A percentile compares a stretch with the other conserved stretches of the same genome.
phyloP scores from a whole-genome alignment of 2,888 invertebrate genomes.

The Agriotes lineatus region DNA sequence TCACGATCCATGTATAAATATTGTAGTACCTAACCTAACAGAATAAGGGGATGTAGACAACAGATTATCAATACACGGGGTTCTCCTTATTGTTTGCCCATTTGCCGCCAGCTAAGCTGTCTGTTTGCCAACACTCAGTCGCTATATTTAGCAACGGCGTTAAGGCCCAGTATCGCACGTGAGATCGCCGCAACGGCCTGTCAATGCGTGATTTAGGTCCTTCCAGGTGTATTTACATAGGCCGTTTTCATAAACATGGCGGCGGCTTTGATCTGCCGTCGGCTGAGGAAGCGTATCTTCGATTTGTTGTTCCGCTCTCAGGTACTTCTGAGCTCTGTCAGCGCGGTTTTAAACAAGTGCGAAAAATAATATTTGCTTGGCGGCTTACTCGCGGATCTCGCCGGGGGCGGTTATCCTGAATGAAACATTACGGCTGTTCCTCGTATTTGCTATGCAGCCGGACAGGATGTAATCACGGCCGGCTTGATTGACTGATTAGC shows the following conservation, averaged over 20 bases:
- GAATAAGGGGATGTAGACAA: conserved; percentile 63
- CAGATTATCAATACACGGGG: conserved; percentile 63
- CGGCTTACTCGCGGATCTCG: conserved; percentile 7
- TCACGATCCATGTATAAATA: conserved; percentile 62
- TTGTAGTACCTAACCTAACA: conserved; percentile 62
- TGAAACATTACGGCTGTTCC: neutral
- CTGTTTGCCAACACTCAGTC: conserved; percentile 63
- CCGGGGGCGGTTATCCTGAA: neutral
- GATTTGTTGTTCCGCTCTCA: conserved; percentile 40
- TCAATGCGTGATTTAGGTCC: conserved; percentile 63
- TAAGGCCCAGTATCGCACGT: conserved; percentile 50
- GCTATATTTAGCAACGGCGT: conserved; percentile 51
- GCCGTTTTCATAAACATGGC: conserved; percentile 60
- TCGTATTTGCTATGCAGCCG: no score
- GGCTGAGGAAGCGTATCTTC: conserved; percentile 50
- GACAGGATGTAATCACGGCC: no score
- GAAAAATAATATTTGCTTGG: conserved; percentile 62
- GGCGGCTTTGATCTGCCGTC: conserved; percentile 58
- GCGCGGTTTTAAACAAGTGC: conserved; percentile 56
- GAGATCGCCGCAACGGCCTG: conserved; percentile 55
- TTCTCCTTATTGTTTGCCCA: conserved; percentile 64
- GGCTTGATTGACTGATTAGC: no score
- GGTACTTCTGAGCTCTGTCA: conserved; percentile 43
- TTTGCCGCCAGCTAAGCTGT: conserved; percentile 66
- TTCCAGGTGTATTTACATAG: conserved; percentile 65